Conservation (phyloP, 2,113 vertebrate species). For the Charadrius vociferus region DNA sequence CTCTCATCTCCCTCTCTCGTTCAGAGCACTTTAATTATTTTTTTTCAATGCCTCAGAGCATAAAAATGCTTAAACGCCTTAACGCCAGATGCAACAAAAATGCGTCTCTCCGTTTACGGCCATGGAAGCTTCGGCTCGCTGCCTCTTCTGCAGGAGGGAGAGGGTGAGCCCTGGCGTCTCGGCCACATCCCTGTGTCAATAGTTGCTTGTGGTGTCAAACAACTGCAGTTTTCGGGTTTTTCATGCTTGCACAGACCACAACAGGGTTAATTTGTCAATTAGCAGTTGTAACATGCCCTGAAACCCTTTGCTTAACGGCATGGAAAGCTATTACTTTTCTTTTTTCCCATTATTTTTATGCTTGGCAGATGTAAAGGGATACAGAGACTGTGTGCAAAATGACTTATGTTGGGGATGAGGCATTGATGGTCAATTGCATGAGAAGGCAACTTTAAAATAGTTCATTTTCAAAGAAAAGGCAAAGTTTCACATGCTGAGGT, state of each 20-base stretch:
- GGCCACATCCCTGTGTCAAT: background rate
- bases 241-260: background rate
- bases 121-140: background rate
- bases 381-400: background rate
- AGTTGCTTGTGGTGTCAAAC: background rate
- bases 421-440: background rate
- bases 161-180: background rate
- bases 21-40: background rate
- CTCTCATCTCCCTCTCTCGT: background rate
- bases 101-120: fast-evolving
- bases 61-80: background rate
- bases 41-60: background rate
- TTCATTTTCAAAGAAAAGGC: background rate
- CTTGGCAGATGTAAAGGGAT: background rate
- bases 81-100: background rate
- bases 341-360: fast-evolving
- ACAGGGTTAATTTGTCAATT: background rate
- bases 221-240: background rate
- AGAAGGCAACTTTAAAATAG: background rate
- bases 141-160: background rate
- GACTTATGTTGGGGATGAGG: background rate
- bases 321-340: too few relatives aligned
- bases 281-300: background rate
- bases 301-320: background rate
- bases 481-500: background rate